Conservation (phyloP, 2,888 invertebrate species). For the Drosophila antonietae region DNA sequence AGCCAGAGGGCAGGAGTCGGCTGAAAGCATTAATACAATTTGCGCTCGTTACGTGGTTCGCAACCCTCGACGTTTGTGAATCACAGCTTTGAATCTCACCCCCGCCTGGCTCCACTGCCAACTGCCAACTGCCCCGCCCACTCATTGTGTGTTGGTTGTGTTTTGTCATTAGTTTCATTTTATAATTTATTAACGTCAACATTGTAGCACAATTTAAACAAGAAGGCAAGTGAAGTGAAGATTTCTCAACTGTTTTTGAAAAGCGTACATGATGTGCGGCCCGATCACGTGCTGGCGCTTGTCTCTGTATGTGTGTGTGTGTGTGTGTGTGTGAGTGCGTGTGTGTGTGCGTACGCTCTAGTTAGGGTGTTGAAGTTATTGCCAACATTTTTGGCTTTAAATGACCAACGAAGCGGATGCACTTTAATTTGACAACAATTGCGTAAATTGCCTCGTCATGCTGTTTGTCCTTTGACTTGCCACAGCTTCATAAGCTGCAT, state of each 20-base stretch:
- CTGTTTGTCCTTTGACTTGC: conserved; percentile 69
- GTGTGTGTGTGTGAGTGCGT: conserved; percentile 7
- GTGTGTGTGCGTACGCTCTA: conserved; percentile 9
- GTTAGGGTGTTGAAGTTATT: conserved; percentile 39
- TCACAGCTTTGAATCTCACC: conserved; percentile 58
- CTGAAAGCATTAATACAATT: conserved; percentile 63
- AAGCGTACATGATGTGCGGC: conserved; percentile 78
- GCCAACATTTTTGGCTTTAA: conserved; percentile 72
- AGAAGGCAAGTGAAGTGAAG: conserved; percentile 47
- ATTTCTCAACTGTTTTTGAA: conserved; percentile 79
- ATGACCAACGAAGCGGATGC: conserved; percentile 83
- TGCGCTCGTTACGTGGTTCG: conserved; percentile 80
- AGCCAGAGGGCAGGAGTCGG: conserved; percentile 1
- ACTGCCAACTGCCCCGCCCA: conserved; percentile 15
- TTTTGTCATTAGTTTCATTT: conserved; percentile 83
- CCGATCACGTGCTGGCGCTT: conserved; percentile 51
- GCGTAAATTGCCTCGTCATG: conserved; percentile 77
- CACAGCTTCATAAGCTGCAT: conserved; percentile 16
- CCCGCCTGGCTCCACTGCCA: conserved; percentile 12
- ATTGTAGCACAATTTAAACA: conserved; percentile 63
- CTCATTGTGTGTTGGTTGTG: conserved; percentile 50
- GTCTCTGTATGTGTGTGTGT: conserved; percentile 2
- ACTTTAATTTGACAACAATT: conserved; percentile 83
- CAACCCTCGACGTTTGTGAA: conserved; percentile 50
- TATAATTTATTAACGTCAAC: conserved; percentile 84